Percentiles rank a stretch among this genome's conserved stretches.
Evolutionary conservation across 2,888 invertebrate genomes (phyloP).

Genomic region (Ceraclea dissimilis): DNA sequence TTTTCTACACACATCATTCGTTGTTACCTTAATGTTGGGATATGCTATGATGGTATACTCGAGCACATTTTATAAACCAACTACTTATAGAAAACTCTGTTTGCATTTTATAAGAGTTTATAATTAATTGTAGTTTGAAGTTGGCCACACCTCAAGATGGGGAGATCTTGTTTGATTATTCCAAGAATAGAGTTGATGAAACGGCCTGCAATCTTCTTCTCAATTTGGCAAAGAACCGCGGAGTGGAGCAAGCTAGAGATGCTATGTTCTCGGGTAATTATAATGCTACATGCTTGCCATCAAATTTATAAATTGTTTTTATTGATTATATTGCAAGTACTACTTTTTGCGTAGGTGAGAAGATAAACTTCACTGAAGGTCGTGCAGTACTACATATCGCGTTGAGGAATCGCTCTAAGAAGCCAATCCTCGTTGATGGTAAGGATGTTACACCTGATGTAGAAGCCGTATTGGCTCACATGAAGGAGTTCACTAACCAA

Average conservation of each 20-base stretch:
- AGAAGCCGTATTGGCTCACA: slow-evolving; percentile 83
- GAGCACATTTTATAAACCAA: no score
- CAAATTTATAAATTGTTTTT: no score
- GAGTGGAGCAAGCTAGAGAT: slow-evolving; percentile 78
- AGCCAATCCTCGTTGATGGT: slow-evolving; percentile 73
- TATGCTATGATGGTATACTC: no score
- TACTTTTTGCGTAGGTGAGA: slow-evolving; percentile 61
- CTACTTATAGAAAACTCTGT: no score
- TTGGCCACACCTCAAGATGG: slow-evolving; percentile 80
- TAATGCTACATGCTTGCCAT: background rate
- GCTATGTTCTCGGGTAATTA: slow-evolving; percentile 68
- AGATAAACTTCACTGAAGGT: slow-evolving; percentile 96
- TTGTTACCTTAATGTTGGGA: no score
- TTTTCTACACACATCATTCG: no score
- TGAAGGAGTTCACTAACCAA: slow-evolving; percentile 85
- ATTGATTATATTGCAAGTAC: no score
- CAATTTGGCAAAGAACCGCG: slow-evolving; percentile 72
- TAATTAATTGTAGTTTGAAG: slow-evolving; percentile 50
- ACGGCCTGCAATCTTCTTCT: slow-evolving; percentile 68
- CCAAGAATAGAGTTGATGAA: slow-evolving; percentile 87
- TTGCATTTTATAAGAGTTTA: no score
- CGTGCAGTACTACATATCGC: slow-evolving; percentile 94
- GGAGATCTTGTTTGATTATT: slow-evolving; percentile 88
- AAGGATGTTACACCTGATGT: slow-evolving; percentile 92
- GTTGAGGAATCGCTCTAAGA: slow-evolving; percentile 76